Conservation (phyloP, 2,113 vertebrate species). For the Ramphastos sulfuratus region DNA sequence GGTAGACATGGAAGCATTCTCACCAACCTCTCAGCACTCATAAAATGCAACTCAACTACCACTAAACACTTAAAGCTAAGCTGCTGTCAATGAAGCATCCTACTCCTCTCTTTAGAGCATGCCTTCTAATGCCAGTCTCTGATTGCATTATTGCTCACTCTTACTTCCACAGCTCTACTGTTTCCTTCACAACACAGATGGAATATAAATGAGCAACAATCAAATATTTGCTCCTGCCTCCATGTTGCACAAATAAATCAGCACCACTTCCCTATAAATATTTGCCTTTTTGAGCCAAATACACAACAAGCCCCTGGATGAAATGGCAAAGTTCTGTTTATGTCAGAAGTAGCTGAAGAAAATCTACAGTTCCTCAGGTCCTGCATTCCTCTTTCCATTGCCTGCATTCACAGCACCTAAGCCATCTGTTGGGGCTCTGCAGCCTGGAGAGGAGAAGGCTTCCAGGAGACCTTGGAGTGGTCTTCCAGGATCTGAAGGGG, state of each 20-base stretch:
- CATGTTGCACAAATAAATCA: not conserved
- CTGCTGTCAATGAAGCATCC: not conserved
- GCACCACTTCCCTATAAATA: not conserved
- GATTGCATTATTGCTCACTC: not conserved
- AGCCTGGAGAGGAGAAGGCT: too few relatives aligned
- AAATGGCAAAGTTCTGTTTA: not conserved
- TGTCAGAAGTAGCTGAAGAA: not conserved
- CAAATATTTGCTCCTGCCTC: not conserved
- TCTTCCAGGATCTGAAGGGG: too few relatives aligned
- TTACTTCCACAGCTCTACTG: not conserved
- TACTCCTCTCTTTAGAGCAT: not conserved
- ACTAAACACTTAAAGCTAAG: not conserved
- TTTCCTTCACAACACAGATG: not conserved
- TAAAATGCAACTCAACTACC: not conserved
- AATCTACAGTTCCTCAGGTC: not conserved
- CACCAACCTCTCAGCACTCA: not conserved
- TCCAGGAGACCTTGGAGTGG: too few relatives aligned
- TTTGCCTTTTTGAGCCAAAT: not conserved
- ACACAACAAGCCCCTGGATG: not conserved
- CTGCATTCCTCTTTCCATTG: not conserved
- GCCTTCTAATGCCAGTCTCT: too few relatives aligned
- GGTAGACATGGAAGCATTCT: not conserved
- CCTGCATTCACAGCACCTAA: not conserved
- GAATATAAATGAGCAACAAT: not conserved
- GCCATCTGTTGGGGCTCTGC: not conserved